Evolutionary conservation across 2,888 invertebrate species (phyloP).

Genomic region (Cryptus armator): DNA sequence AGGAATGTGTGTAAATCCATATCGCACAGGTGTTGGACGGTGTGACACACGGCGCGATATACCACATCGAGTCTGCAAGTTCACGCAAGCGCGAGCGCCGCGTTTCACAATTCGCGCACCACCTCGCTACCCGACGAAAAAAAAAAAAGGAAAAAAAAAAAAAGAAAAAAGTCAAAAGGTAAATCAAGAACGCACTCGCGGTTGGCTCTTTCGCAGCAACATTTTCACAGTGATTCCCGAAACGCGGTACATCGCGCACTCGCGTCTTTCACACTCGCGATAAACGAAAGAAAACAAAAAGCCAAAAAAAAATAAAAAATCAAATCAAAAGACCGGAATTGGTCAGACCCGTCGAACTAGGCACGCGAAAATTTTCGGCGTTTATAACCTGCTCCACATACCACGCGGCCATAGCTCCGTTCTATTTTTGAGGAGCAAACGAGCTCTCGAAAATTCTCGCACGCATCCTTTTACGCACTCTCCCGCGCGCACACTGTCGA

Average conservation of each 20-base stretch:
- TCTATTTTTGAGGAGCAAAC: slow-evolving; percentile 7
- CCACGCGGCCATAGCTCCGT: not conserved
- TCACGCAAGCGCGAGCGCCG: slow-evolving; percentile 61
- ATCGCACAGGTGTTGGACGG: not conserved
- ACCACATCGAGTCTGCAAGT: not conserved
- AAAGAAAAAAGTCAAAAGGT: slow-evolving; percentile 11
- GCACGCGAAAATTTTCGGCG: not conserved
- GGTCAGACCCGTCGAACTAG: not conserved
- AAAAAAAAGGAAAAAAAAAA: not conserved
- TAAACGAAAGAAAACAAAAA: not conserved
- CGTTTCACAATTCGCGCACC: slow-evolving; percentile 60
- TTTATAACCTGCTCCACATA: not conserved
- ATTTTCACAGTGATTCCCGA: slow-evolving; percentile 53
- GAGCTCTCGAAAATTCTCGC: not conserved
- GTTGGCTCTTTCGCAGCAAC: slow-evolving; percentile 13
- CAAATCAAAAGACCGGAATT: too few relatives aligned
- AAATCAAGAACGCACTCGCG: slow-evolving; percentile 21
- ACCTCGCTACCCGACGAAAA: slow-evolving; percentile 12
- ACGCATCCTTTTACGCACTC: slow-evolving; percentile 1
- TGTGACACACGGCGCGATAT: not conserved
- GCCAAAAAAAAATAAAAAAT: not conserved
- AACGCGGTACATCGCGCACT: slow-evolving; percentile 5
- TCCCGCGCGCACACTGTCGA: not conserved
- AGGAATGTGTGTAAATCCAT: too few relatives aligned
- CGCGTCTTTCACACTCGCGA: slow-evolving; percentile 3